Percentiles rank a stretch among this genome's conserved stretches.
Conservation (phyloP, 2,888 invertebrate species). For the Himalopsyche japonica region DNA sequence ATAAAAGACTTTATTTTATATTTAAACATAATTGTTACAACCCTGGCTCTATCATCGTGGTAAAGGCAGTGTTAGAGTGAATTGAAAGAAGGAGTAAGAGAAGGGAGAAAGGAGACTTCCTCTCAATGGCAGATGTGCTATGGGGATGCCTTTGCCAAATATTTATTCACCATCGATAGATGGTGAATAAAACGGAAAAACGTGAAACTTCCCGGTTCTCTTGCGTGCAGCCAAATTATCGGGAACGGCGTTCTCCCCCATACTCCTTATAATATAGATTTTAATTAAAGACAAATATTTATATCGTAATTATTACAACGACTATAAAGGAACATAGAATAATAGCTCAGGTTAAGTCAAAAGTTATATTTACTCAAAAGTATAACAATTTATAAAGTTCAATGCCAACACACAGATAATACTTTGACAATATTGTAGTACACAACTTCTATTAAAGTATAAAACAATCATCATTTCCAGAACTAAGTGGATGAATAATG, state of each 20-base stretch:
- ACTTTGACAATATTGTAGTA: too few relatives aligned
- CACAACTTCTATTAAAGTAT: too few relatives aligned
- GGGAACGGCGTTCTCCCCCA: not conserved
- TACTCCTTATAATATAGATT: not conserved
- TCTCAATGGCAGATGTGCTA: not conserved
- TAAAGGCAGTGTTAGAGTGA: too few relatives aligned
- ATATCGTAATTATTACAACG: not conserved
- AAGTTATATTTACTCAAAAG: not conserved
- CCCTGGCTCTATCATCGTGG: not conserved
- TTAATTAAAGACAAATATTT: not conserved
- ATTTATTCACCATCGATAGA: not conserved
- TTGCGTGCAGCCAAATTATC: not conserved
- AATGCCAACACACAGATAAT: too few relatives aligned
- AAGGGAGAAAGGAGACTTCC: not conserved
- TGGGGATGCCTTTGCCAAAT: not conserved
- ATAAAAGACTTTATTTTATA: too few relatives aligned
- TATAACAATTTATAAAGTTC: too few relatives aligned
- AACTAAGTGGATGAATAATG: too few relatives aligned
- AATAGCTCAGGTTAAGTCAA: not conserved
- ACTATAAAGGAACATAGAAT: not conserved
- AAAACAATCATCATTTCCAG: too few relatives aligned
- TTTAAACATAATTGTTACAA: not conserved
- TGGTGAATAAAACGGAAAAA: not conserved
- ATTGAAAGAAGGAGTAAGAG: not conserved
- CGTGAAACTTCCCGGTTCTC: not conserved